Base-by-base conservation (phyloP, 2,113 vertebrate species). In the Uria lomvia region DNA sequence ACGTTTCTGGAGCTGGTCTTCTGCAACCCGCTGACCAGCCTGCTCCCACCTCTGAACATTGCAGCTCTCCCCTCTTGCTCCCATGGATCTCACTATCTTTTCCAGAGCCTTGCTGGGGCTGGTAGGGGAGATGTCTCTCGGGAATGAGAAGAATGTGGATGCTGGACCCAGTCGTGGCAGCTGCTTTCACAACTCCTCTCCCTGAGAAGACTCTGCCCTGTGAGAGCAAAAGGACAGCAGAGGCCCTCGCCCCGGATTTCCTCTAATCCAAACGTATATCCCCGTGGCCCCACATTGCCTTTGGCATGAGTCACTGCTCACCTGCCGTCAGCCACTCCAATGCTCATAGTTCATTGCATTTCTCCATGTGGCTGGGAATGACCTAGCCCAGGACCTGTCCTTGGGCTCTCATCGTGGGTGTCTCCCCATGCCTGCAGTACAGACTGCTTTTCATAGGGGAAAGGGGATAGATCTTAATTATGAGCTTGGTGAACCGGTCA, bases 141-240 rank as follows among this genome's bases (percentile, higher is more conserved):
- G 30, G 76, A 90, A 95, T 80, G 73, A 87, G 73, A 94, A 74
- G 65, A 84, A 86, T 66, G 55, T 62, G 92, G 67, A 94, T 16
- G 1, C 40, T 94, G 85, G 63, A 95, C 88, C 58, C 42, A 79
- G 47, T 77, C 1, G 0, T 86, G 82, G 53, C 23, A 42, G 49
- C 17, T 88, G 70, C 67, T 96, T 93, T 88, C 80, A 85, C 86
- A 94, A 50, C 38, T 62, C 63, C 27, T 29, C 45, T 85, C 16
- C 2, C 72, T 82, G 22, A 88, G 66, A 58, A 91, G 88, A 95
- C 94, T 93, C 82, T 94, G 89, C 81, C 85, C 86, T 89, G 11
- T 0, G 11, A 87, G 82, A 84, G 79, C 75, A 91, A 88, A 82
- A 91, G 94, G 81, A 72, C 71, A 95, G 68, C 18, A 11, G 67